These are phyloP conservation scores for Augiades crinisus DNA, from an alignment of 2,888 invertebrate species.

Conservation along the genomic window DNA sequence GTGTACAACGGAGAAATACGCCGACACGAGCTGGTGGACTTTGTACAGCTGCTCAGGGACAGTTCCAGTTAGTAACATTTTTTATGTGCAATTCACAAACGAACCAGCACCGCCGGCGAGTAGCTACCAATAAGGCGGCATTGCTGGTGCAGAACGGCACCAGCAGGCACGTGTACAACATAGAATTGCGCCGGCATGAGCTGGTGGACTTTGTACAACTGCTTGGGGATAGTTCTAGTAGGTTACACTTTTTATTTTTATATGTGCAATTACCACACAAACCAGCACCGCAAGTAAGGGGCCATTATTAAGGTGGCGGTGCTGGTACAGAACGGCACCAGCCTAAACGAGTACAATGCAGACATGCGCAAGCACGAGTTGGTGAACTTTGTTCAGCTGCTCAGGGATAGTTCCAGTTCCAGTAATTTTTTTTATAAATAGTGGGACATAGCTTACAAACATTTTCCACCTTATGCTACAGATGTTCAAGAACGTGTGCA, in stretches of 20 bases:
- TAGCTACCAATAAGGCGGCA: constrained; percentile 44
- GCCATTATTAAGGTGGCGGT: constrained; percentile 45
- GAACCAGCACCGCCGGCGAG: constrained; percentile 48
- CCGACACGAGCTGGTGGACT: no score
- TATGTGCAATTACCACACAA: no score
- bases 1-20: constrained; percentile 45
- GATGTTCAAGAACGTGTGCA: no score
- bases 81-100: no score
- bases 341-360: constrained; percentile 46
- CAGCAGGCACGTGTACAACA: constrained; percentile 44
- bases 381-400: constrained; percentile 52
- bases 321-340: constrained; percentile 46
- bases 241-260: no score
- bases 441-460: no score
- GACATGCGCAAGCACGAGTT: constrained; percentile 43
- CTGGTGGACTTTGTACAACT: constrained; percentile 55
- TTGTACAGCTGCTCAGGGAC: constrained; percentile 50
- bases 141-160: constrained; percentile 49
- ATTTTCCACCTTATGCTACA: no score
- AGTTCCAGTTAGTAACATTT: constrained; percentile 45
- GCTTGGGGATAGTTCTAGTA: constrained; percentile 50
- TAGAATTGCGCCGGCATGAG: constrained; percentile 41
- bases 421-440: no score
- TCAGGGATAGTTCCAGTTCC: constrained; percentile 51
- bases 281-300: constrained; percentile 49